Evolutionary conservation across 2,797 vertebrate genomes (phyloP).

Genomic region (Pempheris klunzingeri): DNA sequence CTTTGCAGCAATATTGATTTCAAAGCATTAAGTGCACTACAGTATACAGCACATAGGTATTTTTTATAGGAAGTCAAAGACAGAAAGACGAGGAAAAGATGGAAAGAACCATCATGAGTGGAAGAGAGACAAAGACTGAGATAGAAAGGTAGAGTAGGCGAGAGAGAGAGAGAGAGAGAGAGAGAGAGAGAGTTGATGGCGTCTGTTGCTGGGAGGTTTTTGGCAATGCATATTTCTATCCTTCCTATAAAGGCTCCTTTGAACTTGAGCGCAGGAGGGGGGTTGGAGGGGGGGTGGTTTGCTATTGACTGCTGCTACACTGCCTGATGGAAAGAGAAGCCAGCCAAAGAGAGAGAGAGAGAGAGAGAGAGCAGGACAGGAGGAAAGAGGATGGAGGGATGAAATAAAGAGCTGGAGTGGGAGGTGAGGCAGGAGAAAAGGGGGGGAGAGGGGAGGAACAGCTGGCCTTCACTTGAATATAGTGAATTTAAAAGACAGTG

Average conservation of each 20-base stretch:
- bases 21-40: slow-evolving; percentile 5
- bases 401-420: slow-evolving; percentile 57
- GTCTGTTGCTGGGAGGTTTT: slow-evolving; percentile 76
- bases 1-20: slow-evolving; percentile 30
- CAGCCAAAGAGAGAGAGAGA: slow-evolving; percentile 49
- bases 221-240: slow-evolving; percentile 78
- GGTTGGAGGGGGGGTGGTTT: slow-evolving; percentile 11
- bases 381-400: slow-evolving; percentile 51
- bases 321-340: slow-evolving; percentile 66
- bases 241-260: slow-evolving; percentile 77
- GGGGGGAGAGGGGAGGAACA: slow-evolving; percentile 37
- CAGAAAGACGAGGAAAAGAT: background rate
- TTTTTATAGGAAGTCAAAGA: slow-evolving; percentile 15
- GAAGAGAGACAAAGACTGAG: slow-evolving; percentile 47
- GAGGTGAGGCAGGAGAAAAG: slow-evolving; percentile 57
- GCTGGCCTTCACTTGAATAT: slow-evolving; percentile 72
- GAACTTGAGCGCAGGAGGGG: slow-evolving; percentile 60
- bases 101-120: slow-evolving; percentile 1
- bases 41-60: background rate
- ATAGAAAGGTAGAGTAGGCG: slow-evolving; percentile 36
- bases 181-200: slow-evolving; percentile 53
- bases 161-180: slow-evolving; percentile 51
- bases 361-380: slow-evolving; percentile 12
- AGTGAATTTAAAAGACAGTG: slow-evolving; percentile 71
- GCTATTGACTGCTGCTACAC: slow-evolving; percentile 76